These are phyloP conservation scores for Ictalurus furcatus DNA, from an alignment of 2,113 vertebrate genomes.

Conservation along the genomic window DNA sequence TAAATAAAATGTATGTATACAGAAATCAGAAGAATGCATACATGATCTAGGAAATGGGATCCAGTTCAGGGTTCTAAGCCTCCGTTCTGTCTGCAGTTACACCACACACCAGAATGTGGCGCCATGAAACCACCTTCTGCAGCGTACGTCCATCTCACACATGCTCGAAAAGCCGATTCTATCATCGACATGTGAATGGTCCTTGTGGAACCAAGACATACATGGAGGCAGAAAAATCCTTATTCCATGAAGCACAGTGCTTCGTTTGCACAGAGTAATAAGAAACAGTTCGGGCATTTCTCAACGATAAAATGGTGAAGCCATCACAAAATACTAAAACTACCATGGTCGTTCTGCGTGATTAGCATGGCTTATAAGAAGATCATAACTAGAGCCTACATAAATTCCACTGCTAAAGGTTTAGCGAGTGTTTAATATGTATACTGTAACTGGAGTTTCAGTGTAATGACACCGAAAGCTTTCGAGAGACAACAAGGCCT, in stretches of 20 bases:
- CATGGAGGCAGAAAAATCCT: slow-evolving; percentile 72
- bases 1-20: background rate
- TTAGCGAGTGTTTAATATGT: background rate
- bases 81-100: slow-evolving; percentile 48
- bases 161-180: slow-evolving; percentile 45
- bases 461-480: slow-evolving; percentile 44
- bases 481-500: slow-evolving; percentile 63
- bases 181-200: slow-evolving; percentile 68
- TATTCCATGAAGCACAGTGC: slow-evolving; percentile 36
- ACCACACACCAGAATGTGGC: slow-evolving; percentile 66
- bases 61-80: background rate
- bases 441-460: background rate
- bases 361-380: background rate
- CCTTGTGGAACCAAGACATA: slow-evolving; percentile 82
- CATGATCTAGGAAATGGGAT: background rate
- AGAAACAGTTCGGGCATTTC: background rate
- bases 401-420: background rate
- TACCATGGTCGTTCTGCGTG: too few relatives aligned
- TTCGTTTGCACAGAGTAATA: background rate
- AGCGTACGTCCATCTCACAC: slow-evolving; percentile 52
- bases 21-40: background rate
- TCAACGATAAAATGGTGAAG: background rate
- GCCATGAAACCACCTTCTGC: slow-evolving; percentile 57
- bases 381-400: background rate
- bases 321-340: background rate